A percentile compares a stretch with the other conserved stretches of the same genome.
phyloP scores from a whole-genome alignment of 2,797 vertebrate genomes.

The Pipistrellus pygmaeus region DNA sequence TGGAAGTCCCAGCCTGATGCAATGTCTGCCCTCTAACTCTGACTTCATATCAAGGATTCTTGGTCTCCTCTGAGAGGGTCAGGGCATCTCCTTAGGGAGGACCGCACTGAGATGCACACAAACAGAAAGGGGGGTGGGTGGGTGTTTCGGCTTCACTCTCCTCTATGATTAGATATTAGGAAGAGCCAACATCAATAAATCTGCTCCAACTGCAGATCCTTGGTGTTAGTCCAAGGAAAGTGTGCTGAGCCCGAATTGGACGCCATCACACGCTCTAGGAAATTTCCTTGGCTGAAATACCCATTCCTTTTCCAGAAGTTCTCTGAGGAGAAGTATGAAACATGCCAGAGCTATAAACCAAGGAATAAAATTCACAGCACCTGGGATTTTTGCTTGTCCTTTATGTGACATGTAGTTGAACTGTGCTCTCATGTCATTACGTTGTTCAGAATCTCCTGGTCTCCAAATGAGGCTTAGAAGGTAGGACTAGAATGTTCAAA shows the following conservation, averaged over 20 bases:
- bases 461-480: not conserved
- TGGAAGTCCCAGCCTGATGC: not conserved
- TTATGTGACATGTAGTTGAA: not conserved
- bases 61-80: not conserved
- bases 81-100: not conserved
- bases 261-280: slow-evolving; percentile 22
- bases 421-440: not conserved
- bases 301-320: slow-evolving; percentile 30
- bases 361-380: not conserved
- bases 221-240: slow-evolving; percentile 53
- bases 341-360: not conserved
- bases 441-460: not conserved
- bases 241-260: slow-evolving; percentile 11
- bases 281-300: slow-evolving; percentile 57
- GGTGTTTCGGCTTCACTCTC: accelerated
- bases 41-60: not conserved
- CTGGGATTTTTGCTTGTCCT: not conserved
- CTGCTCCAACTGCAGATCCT: slow-evolving; percentile 70
- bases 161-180: not conserved
- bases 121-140: not conserved
- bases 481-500: not conserved
- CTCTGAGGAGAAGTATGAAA: slow-evolving; percentile 20
- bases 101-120: not conserved
- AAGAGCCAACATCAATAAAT: slow-evolving; percentile 67
- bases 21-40: not conserved